Conservation (phyloP, 1,140 invertebrate genomes). For the Branchinecta lindahli region DNA sequence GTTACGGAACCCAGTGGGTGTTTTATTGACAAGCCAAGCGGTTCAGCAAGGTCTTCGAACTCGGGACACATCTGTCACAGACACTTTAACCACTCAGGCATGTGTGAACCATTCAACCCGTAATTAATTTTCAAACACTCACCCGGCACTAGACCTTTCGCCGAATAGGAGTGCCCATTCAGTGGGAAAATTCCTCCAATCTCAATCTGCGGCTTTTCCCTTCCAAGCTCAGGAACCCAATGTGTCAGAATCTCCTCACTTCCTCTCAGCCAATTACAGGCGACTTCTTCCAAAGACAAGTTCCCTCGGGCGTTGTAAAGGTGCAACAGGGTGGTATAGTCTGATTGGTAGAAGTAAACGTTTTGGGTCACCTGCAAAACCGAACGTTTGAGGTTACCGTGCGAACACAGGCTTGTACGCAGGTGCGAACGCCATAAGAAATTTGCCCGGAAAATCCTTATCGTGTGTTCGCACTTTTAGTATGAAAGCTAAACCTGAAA, state of each 20-base stretch:
- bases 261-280: conserved; percentile 48
- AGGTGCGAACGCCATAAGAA: no score
- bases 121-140: conserved; percentile 14
- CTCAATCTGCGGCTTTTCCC: conserved; percentile 37
- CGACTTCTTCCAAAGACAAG: conserved; percentile 35
- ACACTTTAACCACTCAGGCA: no score
- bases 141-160: conserved; percentile 43
- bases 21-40: no score
- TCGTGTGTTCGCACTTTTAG: no score
- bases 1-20: no score
- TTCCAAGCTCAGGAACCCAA: conserved; percentile 39
- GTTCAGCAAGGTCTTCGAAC: no score
- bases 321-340: conserved; percentile 16
- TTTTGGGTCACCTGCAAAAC: conserved; percentile 36
- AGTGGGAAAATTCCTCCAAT: conserved; percentile 66
- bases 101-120: no score
- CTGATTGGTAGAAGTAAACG: conserved; percentile 37
- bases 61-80: not conserved
- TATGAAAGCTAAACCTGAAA: no score
- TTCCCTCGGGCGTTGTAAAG: conserved; percentile 9
- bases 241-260: conserved; percentile 19
- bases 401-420: no score
- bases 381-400: no score
- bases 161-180: conserved; percentile 38
- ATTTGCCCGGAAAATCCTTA: no score